These are phyloP conservation scores for Nomada hirtipes DNA, from an alignment of 2,888 invertebrate species.

Conservation along the genomic window DNA sequence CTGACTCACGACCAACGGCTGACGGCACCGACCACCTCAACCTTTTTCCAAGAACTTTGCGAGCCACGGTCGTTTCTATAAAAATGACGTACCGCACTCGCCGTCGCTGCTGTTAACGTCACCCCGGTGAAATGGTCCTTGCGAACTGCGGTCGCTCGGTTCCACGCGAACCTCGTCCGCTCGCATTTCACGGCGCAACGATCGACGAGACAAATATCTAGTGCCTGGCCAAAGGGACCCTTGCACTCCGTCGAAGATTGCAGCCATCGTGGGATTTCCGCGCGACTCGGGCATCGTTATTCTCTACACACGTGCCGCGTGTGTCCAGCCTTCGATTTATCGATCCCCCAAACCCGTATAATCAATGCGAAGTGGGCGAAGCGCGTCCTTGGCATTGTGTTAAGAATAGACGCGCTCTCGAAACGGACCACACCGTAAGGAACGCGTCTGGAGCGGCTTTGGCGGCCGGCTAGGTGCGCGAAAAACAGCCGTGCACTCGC, in stretches of 20 bases:
- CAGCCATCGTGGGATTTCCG: slow-evolving; percentile 16
- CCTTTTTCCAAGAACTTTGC: slow-evolving; percentile 35
- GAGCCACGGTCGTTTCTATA: background rate
- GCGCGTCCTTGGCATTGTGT: slow-evolving; percentile 64
- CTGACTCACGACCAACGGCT: slow-evolving; percentile 18
- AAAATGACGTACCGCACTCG: slow-evolving; percentile 29
- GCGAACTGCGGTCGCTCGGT: background rate
- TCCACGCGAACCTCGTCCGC: background rate
- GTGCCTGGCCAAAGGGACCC: too few relatives aligned
- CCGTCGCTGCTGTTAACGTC: slow-evolving; percentile 27
- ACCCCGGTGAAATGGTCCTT: background rate
- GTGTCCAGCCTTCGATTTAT: slow-evolving; percentile 69
- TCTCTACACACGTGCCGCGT: slow-evolving; percentile 34
- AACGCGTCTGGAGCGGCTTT: background rate
- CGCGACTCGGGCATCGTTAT: slow-evolving; percentile 45
- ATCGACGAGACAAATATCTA: background rate
- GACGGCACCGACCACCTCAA: background rate
- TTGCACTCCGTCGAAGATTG: background rate
- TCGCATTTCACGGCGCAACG: background rate
- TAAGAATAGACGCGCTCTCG: slow-evolving; percentile 29
- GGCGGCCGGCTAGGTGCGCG: background rate
- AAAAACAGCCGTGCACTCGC: too few relatives aligned
- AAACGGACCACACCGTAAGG: slow-evolving; percentile 28
- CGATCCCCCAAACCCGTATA: slow-evolving; percentile 53
- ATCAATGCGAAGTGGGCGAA: slow-evolving; percentile 57